Base-by-base conservation (phyloP, 2,888 invertebrate species). In the Hydropsyche betteni region DNA sequence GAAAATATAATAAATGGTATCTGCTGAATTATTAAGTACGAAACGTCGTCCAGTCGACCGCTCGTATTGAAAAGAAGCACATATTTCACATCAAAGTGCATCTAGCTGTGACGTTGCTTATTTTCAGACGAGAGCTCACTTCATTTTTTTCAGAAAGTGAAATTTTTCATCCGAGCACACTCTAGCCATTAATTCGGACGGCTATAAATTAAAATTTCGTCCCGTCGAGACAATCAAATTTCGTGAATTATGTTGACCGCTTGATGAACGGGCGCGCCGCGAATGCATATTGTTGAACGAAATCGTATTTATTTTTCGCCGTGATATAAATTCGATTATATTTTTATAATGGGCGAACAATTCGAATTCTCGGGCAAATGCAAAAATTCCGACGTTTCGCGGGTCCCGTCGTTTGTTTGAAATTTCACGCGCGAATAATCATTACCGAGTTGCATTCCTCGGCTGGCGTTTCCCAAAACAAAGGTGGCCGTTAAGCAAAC, bases 381-480 rank as follows among this genome's bases (percentile, higher is more conserved):
- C 24, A 14, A 24, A 55, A 55, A 55, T 55, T 6, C 33, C 8
- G 1, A 12, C 4, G 14, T 36, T 44, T 72, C 58, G 55, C 34
- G 24, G n/a, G 58, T 44, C 44, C 7, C 10, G 10, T 10, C 7
- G 44, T 44, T 10, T 44, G 44, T 44, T 44, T 44, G 44, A 44
- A 44, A 44, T 44, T 44, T 44, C 44, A 1, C 44, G n/a, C 58
- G 38, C n/a, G 61, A 72, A 72, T 72, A 72, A 72, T 72, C 38
- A 72, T 72, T 61, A 61, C 55, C 38, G 38, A 72, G 36, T 69
- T 33, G 69, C 74, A 74, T 74, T 74, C 74, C 69, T 24, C 24
- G 14, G 33, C 38, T 69, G 74, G 69, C 74, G 33, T 69, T 74
- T 68, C 38, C 38, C 69, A 74, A 74, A 74, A 74, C 74, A 74